phyloP scores from a whole-genome alignment of 2,797 vertebrate genomes.

The Phrynocephalus vlangalii region DNA sequence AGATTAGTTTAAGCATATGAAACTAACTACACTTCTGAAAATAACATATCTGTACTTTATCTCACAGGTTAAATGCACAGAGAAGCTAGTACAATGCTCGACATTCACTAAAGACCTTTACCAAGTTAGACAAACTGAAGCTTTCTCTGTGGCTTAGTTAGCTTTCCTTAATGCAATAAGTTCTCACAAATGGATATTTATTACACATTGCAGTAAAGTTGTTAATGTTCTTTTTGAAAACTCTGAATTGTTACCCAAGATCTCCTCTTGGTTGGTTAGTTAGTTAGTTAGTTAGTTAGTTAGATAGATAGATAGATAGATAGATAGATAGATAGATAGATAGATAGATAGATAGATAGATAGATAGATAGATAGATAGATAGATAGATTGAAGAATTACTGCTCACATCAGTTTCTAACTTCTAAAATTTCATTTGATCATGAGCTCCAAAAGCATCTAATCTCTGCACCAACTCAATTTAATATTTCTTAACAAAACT shows the following conservation, averaged over 20 bases:
- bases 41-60: neutral
- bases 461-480: neutral
- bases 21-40: neutral
- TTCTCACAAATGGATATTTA: neutral
- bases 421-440: neutral
- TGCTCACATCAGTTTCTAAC: neutral
- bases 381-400: too few relatives aligned
- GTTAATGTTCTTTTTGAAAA: too few relatives aligned
- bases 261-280: too few relatives aligned
- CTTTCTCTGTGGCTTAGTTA: too few relatives aligned
- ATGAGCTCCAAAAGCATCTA: neutral
- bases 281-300: too few relatives aligned
- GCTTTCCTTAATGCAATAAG: neutral
- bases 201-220: neutral
- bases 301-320: too few relatives aligned
- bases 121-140: neutral
- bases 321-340: too few relatives aligned
- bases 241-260: too few relatives aligned
- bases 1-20: neutral
- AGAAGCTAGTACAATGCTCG: too few relatives aligned
- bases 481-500: too few relatives aligned
- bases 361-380: too few relatives aligned
- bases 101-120: neutral
- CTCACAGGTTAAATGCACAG: conserved; percentile 14
- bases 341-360: too few relatives aligned